phyloP scores from a whole-genome alignment of 2,888 invertebrate genomes.

The Pycnomerus fuliginosus region DNA sequence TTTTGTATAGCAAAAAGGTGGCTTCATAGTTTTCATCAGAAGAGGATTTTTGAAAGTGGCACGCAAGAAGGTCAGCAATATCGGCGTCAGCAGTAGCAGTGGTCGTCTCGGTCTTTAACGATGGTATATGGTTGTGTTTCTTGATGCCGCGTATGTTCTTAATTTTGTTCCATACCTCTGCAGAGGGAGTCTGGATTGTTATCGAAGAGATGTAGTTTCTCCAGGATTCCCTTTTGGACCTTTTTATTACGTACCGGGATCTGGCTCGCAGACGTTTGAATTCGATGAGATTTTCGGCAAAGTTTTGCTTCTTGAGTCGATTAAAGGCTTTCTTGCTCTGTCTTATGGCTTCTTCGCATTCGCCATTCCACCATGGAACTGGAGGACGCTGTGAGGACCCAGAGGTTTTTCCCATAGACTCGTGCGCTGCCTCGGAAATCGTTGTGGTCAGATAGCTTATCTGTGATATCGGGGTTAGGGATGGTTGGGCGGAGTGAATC shows the following conservation, averaged over 20 bases:
- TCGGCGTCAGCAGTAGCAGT: too few relatives aligned
- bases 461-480: neutral
- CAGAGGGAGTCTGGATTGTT: constrained; percentile 1
- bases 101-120: too few relatives aligned
- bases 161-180: constrained; percentile 5
- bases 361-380: constrained; percentile 27
- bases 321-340: constrained; percentile 10
- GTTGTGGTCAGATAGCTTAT: neutral
- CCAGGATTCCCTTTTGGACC: constrained; percentile 20
- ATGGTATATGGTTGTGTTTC: too few relatives aligned
- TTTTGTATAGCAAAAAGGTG: too few relatives aligned
- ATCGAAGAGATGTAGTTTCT: constrained; percentile 11
- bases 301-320: neutral
- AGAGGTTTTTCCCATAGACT: constrained; percentile 6
- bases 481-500: constrained; percentile 1
- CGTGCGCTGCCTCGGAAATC: neutral
- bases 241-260: constrained; percentile 7
- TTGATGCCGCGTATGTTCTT: too few relatives aligned
- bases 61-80: too few relatives aligned
- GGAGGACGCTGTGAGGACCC: neutral
- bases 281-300: neutral
- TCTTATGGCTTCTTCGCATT: constrained; percentile 20
- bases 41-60: too few relatives aligned
- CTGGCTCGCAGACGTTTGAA: constrained; percentile 17
- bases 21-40: too few relatives aligned